Evolutionary conservation across 2,888 invertebrate genomes (phyloP), one percentile per base, ranked within the genome.

Genomic region (Emmelina monodactyla): DNA sequence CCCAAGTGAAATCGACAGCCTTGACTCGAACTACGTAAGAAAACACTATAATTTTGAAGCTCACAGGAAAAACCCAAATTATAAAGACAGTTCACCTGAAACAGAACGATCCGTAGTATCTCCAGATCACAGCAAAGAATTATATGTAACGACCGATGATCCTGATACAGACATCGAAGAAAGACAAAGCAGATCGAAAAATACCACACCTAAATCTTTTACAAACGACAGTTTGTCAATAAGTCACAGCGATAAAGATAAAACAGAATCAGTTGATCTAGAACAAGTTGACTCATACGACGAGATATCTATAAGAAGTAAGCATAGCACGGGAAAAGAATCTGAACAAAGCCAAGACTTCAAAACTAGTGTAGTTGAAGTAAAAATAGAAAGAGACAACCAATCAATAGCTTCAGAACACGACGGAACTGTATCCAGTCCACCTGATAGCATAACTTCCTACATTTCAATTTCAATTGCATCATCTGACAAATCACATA

Each of bases 21-120:
- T 83, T 47, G 83, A 83, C 58, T 83, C 83, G 2, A 83, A 83
- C 51, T 83, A 80, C 63, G 80, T 83, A 28, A 72, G 83, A 47
- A 83, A 82, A 56, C 79, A 82, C 51, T 82, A 82, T 37, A 75
- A 79, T 38, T 81, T 81, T 49, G 81, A 80, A 47, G 76, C 72
- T 22, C 72, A 80, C 45, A 57, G 63, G 41, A 69, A 70, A 51
- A 61, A 56, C 47, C n/a, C n/a, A n/a, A 19, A 19, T 19, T 76
- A 69, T 42, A 80, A 79, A 52, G 76, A 73, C 37, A 73, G 76
- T 45, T 78, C 81, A 33, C 75, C 79, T 16, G 79, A 81, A 44
- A 68, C 70, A 39, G 76, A 76, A 41, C 48, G 72, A 38, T 76
- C 75, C 22, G 53, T 62, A 41, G 49, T 47, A 22, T 66, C 76